These are phyloP conservation scores for Fukomys damarensis DNA, from an alignment of 2,113 vertebrate genomes.

Conservation along the genomic window DNA sequence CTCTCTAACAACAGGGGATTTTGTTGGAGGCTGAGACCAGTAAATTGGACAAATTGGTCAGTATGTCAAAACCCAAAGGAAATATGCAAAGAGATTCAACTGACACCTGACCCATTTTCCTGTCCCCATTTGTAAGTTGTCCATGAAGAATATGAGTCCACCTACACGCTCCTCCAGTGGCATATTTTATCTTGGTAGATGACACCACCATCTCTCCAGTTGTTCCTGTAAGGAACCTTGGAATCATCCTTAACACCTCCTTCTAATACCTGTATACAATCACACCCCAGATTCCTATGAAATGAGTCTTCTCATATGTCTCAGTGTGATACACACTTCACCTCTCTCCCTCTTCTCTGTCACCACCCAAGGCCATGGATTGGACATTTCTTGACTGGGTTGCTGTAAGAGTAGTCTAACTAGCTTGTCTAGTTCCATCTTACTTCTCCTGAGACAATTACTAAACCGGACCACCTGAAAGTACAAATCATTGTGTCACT, in stretches of 20 bases:
- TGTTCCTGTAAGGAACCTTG: background rate
- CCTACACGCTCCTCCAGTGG: background rate
- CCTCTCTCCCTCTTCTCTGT: background rate
- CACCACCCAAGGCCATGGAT: background rate
- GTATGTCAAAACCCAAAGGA: background rate
- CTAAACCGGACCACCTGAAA: background rate
- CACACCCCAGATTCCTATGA: background rate
- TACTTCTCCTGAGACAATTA: background rate
- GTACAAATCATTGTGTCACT: background rate
- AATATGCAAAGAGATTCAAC: background rate
- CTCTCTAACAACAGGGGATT: background rate
- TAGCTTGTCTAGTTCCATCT: background rate
- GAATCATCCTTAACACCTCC: background rate
- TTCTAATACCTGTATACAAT: background rate
- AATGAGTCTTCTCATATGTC: background rate
- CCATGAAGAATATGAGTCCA: background rate
- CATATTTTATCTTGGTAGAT: background rate
- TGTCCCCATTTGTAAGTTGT: background rate
- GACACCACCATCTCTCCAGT: background rate
- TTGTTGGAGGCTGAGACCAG: background rate
- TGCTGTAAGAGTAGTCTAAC: background rate
- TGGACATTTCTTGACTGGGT: background rate
- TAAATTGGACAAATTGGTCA: background rate
- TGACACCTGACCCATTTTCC: background rate
- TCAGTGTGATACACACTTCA: background rate